Evolutionary conservation across 2,888 invertebrate species (phyloP).

Genomic region (Drosophila demipolita): DNA sequence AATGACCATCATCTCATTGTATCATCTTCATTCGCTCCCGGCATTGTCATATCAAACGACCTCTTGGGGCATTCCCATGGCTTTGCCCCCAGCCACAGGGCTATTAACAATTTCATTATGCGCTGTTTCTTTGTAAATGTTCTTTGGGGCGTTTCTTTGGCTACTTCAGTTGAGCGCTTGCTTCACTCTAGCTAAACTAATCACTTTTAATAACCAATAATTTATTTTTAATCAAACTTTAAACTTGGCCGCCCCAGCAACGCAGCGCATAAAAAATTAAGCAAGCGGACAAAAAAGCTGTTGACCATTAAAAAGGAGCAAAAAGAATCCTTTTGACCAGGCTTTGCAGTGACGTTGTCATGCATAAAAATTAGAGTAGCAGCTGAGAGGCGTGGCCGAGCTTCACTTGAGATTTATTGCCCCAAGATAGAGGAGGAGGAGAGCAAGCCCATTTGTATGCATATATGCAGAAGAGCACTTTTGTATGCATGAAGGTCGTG

Average conservation of each 20-base stretch:
- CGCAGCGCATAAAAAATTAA: conserved; percentile 63
- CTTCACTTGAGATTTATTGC: conserved; percentile 68
- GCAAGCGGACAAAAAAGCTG: conserved; percentile 36
- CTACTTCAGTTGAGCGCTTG: conserved; percentile 45
- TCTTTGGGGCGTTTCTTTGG: conserved; percentile 40
- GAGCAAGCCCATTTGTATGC: conserved; percentile 14
- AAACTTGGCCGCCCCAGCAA: conserved; percentile 58
- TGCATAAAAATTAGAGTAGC: conserved; percentile 76
- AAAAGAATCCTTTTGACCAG: conserved; percentile 46
- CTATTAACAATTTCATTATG: conserved; percentile 77
- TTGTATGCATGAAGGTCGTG: conserved; percentile 56
- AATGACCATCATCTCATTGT: conserved; percentile 44
- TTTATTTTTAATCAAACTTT: conserved; percentile 81
- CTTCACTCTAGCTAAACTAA: conserved; percentile 68
- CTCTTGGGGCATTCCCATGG: not conserved
- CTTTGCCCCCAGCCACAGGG: conserved; percentile 9
- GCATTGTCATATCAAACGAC: conserved; percentile 55
- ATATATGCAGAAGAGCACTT: not conserved
- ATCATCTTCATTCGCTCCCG: not conserved
- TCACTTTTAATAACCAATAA: conserved; percentile 81
- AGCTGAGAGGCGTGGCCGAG: conserved; percentile 55
- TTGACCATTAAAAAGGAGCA: conserved; percentile 6
- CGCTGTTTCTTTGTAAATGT: conserved; percentile 47
- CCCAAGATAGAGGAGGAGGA: conserved; percentile 43
- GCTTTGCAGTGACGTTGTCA: conserved; percentile 63